These are phyloP conservation scores for Leucania comma DNA, from an alignment of 2,888 invertebrate species.

Conservation along the genomic window DNA sequence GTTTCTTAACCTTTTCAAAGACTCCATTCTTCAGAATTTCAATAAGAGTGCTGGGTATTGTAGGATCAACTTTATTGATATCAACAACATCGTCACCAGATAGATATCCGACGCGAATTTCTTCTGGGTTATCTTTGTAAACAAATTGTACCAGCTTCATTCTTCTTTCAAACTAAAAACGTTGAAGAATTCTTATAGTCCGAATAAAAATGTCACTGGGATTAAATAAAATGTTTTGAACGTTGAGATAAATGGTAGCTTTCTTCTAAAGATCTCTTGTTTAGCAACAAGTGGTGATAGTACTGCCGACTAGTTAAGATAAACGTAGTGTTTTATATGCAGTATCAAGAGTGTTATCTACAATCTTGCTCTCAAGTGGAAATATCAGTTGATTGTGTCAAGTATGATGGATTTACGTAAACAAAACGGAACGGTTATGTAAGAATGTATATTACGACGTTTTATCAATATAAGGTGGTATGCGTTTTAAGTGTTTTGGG, in stretches of 20 bases:
- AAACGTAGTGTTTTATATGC: constrained; percentile 53
- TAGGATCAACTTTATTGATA: constrained; percentile 90
- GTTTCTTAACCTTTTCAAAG: constrained; percentile 70
- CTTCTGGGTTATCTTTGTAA: constrained; percentile 85
- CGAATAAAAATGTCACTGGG: constrained; percentile 38
- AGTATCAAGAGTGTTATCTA: constrained; percentile 47
- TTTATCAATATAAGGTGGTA: background rate
- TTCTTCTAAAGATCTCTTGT: constrained; percentile 38
- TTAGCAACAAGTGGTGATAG: constrained; percentile 57
- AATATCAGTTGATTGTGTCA: constrained; percentile 50
- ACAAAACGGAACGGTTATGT: constrained; percentile 38
- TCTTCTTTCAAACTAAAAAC: constrained; percentile 24
- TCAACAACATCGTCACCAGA: constrained; percentile 91
- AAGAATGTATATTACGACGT: constrained; percentile 8
- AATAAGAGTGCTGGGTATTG: constrained; percentile 79
- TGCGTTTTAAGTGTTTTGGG: too few relatives aligned
- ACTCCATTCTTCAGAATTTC: constrained; percentile 80
- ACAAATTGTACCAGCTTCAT: constrained; percentile 93
- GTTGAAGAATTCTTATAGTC: constrained; percentile 11
- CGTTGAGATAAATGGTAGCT: constrained; percentile 39
- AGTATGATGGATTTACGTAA: constrained; percentile 50
- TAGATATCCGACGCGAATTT: constrained; percentile 90
- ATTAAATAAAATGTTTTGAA: constrained; percentile 55
- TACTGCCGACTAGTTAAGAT: constrained; percentile 51
- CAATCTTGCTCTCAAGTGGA: constrained; percentile 54